Base-by-base conservation (phyloP, 2,797 vertebrate species). In the Danio jaintianensis region DNA sequence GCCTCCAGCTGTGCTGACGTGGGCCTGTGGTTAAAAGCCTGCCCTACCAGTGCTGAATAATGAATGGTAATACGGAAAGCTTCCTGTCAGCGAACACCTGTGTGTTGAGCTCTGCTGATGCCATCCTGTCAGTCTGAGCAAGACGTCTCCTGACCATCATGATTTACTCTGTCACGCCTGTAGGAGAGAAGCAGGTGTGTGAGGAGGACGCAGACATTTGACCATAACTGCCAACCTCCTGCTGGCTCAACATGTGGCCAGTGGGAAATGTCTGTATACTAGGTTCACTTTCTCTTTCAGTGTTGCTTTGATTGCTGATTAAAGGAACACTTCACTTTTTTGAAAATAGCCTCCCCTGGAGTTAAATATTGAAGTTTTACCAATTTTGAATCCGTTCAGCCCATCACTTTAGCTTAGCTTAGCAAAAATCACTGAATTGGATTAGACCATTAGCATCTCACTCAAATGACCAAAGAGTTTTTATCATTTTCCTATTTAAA, bases 71-170 rank as follows among this genome's bases (percentile, higher is more conserved):
- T 83, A 73, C 38, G 43, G 29, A 22, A 38, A 50, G 42, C 71
- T 71, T 72, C 50, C 83, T 82, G 79, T 76, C 81, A 75, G 7
- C 1, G n/a, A 79, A 68, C 85, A 84, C 85, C 78, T 83, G 79
- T 71, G 62, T 18, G 68, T 18, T 59, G 8, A 38, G 42, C 66
- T 69, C 42, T 62, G 62, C 40, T 78, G 82, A 77, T 74, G 58
- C 62, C 75, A 70, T 73, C 75, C 42, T 79, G 79, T 75, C 84
- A 85, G 52, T 76, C 42, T 78, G 73, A 85, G 36, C n/a, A 76
- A 48, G 82, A 84, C 59, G 64, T 53, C 66, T 75, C 45, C 52
- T 80, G 80, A 63, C 78, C 58, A 40, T 55, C 45, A 15, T 84
- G 82, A 83, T 83, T 69, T 81, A 76, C 75, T 84, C 58, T 81